Evolutionary conservation across 2,888 invertebrate genomes (phyloP), one percentile per base, ranked within the genome.

Genomic region (Dynastes tityus): DNA sequence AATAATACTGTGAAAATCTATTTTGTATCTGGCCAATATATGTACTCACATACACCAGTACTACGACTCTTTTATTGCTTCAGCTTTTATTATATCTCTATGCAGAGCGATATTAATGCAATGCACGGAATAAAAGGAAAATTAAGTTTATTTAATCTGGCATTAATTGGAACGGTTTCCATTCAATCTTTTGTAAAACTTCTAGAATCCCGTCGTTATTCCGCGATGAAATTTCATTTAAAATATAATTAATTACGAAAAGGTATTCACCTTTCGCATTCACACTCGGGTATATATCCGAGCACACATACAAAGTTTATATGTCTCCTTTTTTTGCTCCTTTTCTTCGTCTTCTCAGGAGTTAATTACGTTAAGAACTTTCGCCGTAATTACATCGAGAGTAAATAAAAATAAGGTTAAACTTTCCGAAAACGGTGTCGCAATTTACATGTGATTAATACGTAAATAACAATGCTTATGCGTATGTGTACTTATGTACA

Each of bases 301-400:
- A 53, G 45, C 45, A 49, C 49, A 68, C 29, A 51, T 51, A 37
- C 45, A 27, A 29, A 11, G 27, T 68, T n/a, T 68, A 29, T 51
- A 13, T 27, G 29, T 51, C 29, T 37, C 22, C 68, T 40, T 49
- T 5, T 68, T 49, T 49, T 40, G 13, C 22, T 74, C 11, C 61
- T 61, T 74, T 74, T 61, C 45, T 61, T 74, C 58, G 37, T 68
- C 51, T 74, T 51, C 68, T 68, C n/a, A 27, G 49, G 45, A 61
- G 51, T 53, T 78, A 78, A 78, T 77, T 78, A 61, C 71, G 71
- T 77, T 77, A 77, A 71, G 64, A 78, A 73, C 78, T 78, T 78
- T 78, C 78, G 71, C 78, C 64, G 78, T 73, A 78, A 78, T 78
- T 78, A 78, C n/a, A 58, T 78, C 55, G 64, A 16, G 73, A 78